Evolutionary conservation across 2,113 vertebrate species (phyloP).

Genomic region (Cepphus grylle): DNA sequence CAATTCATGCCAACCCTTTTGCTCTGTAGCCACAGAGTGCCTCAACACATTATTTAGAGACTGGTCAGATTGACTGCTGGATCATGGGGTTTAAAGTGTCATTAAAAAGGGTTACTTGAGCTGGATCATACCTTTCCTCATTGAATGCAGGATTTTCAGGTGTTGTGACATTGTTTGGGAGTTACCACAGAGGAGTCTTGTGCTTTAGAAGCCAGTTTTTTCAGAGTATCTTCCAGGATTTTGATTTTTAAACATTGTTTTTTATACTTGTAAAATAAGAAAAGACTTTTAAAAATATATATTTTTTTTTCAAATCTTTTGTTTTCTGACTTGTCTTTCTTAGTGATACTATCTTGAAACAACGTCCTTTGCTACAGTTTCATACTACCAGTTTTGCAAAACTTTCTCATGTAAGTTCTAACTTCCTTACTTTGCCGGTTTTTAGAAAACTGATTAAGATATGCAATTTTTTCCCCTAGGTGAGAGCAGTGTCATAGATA

Average conservation of each 20-base stretch:
- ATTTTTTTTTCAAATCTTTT: background rate
- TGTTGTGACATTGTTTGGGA: background rate
- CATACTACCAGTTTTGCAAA: background rate
- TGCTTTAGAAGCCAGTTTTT: background rate
- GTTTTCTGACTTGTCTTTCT: background rate
- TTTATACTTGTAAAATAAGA: slow-evolving; percentile 43
- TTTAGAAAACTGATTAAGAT: background rate
- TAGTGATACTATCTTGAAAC: background rate
- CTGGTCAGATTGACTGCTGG: background rate
- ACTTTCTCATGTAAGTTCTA: background rate
- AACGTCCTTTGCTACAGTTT: background rate
- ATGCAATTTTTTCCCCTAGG: fast-evolving
- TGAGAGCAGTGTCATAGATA: background rate
- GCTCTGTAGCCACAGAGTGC: slow-evolving; percentile 74
- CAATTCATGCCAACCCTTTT: slow-evolving; percentile 95
- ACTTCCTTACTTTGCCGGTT: background rate
- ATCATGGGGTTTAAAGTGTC: background rate
- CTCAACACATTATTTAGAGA: background rate
- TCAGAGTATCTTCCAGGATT: background rate
- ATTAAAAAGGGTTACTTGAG: background rate
- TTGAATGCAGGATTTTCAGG: background rate
- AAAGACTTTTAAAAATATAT: background rate
- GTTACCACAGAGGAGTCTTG: background rate
- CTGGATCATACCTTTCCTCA: background rate
- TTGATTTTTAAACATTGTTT: background rate